Conservation (phyloP, 2,888 invertebrate species). For the Phalangium opilio region DNA sequence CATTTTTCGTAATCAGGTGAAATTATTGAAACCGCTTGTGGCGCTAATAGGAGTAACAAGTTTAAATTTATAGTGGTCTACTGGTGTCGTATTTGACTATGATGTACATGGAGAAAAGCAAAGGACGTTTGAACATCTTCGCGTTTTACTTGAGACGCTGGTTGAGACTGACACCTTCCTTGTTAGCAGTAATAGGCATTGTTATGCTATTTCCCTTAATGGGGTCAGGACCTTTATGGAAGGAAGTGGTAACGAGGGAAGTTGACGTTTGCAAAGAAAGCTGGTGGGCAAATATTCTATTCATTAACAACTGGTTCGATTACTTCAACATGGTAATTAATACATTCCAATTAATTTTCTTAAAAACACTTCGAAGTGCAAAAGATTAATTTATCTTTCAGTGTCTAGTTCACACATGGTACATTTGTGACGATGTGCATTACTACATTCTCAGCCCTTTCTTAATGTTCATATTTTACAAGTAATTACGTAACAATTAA, state of each 20-base stretch:
- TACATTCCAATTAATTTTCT: too few species aligned
- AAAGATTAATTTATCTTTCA: too few species aligned
- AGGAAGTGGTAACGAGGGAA: constrained; percentile 16
- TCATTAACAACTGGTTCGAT: constrained; percentile 20
- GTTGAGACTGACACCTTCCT: constrained; percentile 14
- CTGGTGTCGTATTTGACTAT: constrained; percentile 12
- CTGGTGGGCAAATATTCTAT: constrained; percentile 21
- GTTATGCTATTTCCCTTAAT: constrained; percentile 18
- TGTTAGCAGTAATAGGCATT: constrained; percentile 11
- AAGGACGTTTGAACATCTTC: constrained; percentile 14
- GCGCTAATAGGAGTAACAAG: background rate
- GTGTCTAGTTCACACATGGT: constrained; percentile 22
- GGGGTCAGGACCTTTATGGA: constrained; percentile 20
- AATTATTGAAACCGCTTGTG: too few species aligned
- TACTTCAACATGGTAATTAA: constrained; percentile 14
- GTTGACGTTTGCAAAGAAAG: constrained; percentile 15
- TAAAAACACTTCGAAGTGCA: too few species aligned
- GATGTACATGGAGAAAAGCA: constrained; percentile 7
- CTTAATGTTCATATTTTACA: too few species aligned
- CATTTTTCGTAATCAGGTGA: too few species aligned
- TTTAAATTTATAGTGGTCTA: constrained; percentile 12
- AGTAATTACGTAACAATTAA: too few species aligned
- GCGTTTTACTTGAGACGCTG: constrained; percentile 14
- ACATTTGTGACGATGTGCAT: constrained; percentile 19
- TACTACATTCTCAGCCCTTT: constrained; percentile 10